A percentile compares a stretch with the other conserved stretches of the same genome.
Conservation (phyloP, 2,888 invertebrate genomes). For the Dasypolia templi region DNA sequence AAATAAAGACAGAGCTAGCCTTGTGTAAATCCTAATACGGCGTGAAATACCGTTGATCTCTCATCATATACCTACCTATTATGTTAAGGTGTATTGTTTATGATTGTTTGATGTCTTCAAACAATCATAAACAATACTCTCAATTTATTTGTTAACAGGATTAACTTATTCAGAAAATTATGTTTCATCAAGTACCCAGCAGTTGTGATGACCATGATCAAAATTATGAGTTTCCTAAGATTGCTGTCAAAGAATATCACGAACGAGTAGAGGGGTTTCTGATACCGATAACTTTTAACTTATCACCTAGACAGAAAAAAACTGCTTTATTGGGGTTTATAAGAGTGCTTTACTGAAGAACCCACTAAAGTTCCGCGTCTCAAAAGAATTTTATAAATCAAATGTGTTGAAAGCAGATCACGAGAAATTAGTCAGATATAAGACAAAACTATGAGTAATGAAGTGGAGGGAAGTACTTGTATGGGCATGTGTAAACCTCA, state of each 20-base stretch:
- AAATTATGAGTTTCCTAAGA: neutral
- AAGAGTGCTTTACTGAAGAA: conserved; percentile 1
- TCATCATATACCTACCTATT: neutral
- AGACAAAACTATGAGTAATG: conserved; percentile 58
- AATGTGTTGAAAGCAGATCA: conserved; percentile 44
- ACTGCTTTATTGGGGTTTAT: neutral
- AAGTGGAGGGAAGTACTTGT: conserved; percentile 18
- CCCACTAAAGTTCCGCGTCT: conserved; percentile 6
- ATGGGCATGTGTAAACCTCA: conserved; percentile 42
- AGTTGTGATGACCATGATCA: neutral
- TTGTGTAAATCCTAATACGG: neutral
- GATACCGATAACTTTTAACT: neutral
- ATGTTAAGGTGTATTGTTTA: neutral
- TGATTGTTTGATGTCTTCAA: neutral
- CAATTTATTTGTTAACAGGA: neutral
- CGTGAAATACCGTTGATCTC: neutral
- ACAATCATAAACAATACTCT: neutral
- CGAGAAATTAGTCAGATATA: conserved; percentile 61
- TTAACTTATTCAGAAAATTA: neutral
- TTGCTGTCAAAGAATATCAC: neutral
- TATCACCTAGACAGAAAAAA: neutral
- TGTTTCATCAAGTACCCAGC: neutral
- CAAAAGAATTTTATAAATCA: conserved; percentile 49
- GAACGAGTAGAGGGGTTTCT: neutral
- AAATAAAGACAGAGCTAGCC: neutral